phyloP scores from a whole-genome alignment of 2,113 vertebrate genomes.

The Conger conger region DNA sequence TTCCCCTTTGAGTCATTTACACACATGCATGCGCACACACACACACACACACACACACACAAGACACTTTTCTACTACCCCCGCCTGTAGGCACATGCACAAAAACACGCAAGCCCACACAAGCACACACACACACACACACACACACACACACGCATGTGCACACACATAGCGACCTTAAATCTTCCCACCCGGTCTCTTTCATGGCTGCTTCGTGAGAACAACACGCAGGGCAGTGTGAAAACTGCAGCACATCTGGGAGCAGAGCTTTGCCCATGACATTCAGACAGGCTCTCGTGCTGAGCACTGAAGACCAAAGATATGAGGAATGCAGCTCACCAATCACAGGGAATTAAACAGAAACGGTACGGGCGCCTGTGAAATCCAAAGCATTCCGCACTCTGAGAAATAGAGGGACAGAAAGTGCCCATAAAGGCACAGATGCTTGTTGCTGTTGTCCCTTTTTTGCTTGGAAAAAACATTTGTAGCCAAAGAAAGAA shows the following conservation, averaged over 20 bases:
- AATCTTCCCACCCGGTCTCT: not conserved
- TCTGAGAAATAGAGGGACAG: no score
- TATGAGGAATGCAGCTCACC: not conserved
- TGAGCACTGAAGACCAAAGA: not conserved
- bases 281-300: no score
- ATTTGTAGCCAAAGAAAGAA: no score
- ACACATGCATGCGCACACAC: no score
- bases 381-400: not conserved
- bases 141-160: not conserved
- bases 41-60: not conserved
- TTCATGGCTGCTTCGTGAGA: not conserved
- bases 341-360: not conserved
- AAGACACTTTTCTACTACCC: not conserved
- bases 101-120: not conserved
- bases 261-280: no score
- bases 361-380: not conserved
- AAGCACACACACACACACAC: not conserved
- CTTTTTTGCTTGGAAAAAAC: no score
- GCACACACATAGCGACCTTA: not conserved
- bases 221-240: not conserved
- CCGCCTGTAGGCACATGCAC: not conserved
- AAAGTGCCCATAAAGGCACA: no score
- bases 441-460: no score
- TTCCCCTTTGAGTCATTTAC: no score
- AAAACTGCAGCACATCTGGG: not conserved